Evolutionary conservation across 1,140 invertebrate genomes (phyloP).

Genomic region (Globodera rostochiensis): DNA sequence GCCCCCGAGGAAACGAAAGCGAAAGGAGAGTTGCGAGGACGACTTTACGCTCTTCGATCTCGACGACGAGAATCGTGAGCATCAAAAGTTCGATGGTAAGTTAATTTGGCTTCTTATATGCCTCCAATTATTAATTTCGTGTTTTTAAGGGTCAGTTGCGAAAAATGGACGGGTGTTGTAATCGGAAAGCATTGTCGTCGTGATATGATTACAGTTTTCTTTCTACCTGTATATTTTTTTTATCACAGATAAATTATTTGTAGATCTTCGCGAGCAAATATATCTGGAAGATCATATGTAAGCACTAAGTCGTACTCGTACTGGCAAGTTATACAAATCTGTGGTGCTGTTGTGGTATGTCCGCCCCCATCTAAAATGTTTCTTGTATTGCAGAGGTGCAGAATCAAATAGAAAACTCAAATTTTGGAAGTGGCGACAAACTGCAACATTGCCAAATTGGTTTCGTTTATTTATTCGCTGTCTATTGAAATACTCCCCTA

Average conservation of each 20-base stretch:
- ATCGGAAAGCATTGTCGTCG: background rate
- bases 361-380: background rate
- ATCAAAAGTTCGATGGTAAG: background rate
- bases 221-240: background rate
- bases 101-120: background rate
- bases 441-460: too few species aligned
- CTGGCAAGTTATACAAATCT: background rate
- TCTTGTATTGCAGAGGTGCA: background rate
- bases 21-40: background rate
- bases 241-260: background rate
- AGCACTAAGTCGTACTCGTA: background rate
- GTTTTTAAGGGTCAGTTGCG: background rate
- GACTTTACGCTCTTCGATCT: background rate
- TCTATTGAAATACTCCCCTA: too few species aligned
- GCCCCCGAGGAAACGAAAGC: background rate
- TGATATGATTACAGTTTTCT: constrained; percentile 2
- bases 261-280: background rate
- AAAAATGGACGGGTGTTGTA: background rate
- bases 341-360: background rate
- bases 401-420: too few species aligned
- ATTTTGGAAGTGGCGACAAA: too few species aligned
- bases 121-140: background rate
- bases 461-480: too few species aligned
- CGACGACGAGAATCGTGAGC: background rate
- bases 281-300: background rate